phyloP scores from a whole-genome alignment of 2,888 invertebrate genomes.

The Acanthosepion pharaonis region DNA sequence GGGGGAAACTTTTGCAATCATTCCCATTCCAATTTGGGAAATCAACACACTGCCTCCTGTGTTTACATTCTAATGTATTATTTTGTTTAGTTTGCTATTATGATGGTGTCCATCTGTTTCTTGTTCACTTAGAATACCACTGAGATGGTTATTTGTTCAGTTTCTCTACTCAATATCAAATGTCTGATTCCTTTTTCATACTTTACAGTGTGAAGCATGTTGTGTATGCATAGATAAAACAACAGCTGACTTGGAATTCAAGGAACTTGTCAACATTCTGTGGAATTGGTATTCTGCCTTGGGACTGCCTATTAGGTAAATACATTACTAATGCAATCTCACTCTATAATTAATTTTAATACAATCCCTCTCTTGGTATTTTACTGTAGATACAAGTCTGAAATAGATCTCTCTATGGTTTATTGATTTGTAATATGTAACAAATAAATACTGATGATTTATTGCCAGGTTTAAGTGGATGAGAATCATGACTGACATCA shows the following conservation, averaged over 20 bases:
- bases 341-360: neutral
- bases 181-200: neutral
- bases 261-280: neutral
- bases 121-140: no score
- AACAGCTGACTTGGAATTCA: neutral
- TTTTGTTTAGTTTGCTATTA: no score
- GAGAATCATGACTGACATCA: no score
- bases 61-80: neutral
- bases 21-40: no score
- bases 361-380: no score
- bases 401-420: no score
- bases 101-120: no score
- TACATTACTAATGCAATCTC: neutral
- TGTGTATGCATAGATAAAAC: neutral
- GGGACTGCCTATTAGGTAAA: conserved; percentile 23
- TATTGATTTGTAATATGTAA: neutral
- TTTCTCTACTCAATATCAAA: no score
- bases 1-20: no score
- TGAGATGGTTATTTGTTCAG: no score
- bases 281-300: conserved; percentile 34
- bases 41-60: neutral
- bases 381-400: no score
- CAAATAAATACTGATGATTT: neutral
- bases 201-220: conserved; percentile 39
- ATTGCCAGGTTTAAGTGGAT: no score